Conservation (phyloP, 2,888 invertebrate genomes). For the Eristalinus sepulchralis region DNA sequence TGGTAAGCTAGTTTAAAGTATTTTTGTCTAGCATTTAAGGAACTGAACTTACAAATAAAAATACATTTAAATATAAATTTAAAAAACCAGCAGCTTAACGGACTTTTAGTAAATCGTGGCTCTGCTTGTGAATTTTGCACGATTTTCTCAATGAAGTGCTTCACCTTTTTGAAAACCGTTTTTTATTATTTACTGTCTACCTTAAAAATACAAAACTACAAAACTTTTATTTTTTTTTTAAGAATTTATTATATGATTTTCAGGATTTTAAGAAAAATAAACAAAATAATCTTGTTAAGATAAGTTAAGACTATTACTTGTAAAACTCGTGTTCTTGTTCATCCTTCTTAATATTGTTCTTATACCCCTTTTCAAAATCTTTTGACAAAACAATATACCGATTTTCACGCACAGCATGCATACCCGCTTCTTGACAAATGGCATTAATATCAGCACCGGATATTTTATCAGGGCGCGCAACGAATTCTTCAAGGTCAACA, state of each 20-base stretch:
- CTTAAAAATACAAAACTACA: too few species aligned
- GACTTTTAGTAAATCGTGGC: too few species aligned
- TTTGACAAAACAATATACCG: conserved; percentile 98
- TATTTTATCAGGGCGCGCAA: conserved; percentile 98
- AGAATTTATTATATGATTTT: not conserved
- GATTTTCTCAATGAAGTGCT: too few species aligned
- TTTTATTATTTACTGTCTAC: too few species aligned
- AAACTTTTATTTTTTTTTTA: not conserved
- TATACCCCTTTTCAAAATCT: conserved; percentile 99
- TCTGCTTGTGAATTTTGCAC: too few species aligned
- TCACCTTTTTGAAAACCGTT: too few species aligned
- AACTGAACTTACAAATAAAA: too few species aligned
- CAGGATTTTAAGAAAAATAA: not conserved
- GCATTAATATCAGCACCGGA: conserved; percentile 99
- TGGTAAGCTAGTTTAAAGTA: too few species aligned
- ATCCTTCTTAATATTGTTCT: conserved; percentile 99
- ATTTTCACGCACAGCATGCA: conserved; percentile 99
- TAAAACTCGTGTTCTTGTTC: conserved; percentile 99
- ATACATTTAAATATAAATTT: too few species aligned
- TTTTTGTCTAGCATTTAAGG: too few species aligned
- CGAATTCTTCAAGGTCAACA: conserved; percentile 99
- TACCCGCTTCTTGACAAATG: conserved; percentile 99
- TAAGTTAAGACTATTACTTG: conserved; percentile 85
- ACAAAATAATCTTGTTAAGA: not conserved
- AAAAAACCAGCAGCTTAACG: too few species aligned